A percentile compares a stretch with the other conserved stretches of the same genome.
Conservation (phyloP, 2,113 vertebrate species). For the Strix aluco region DNA sequence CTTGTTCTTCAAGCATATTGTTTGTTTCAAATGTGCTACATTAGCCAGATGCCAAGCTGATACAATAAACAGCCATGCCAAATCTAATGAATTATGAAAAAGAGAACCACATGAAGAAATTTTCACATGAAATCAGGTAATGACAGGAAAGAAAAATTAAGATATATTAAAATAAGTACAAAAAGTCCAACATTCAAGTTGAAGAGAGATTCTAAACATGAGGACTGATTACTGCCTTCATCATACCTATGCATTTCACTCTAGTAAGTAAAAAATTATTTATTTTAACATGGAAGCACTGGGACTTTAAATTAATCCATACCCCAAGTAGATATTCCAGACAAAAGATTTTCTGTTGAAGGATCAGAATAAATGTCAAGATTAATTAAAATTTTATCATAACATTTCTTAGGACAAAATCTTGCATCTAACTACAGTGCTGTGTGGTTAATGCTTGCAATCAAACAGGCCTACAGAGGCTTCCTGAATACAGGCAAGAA, state of each 20-base stretch:
- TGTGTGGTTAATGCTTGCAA: background rate
- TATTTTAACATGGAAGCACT: background rate
- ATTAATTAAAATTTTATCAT: background rate
- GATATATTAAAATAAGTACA: background rate
- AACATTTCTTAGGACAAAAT: background rate
- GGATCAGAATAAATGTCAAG: background rate
- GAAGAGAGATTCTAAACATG: conserved; percentile 9
- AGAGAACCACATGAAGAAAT: conserved; percentile 55
- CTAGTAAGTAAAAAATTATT: background rate
- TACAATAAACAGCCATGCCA: conserved; percentile 68
- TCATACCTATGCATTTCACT: background rate
- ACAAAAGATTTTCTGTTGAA: background rate
- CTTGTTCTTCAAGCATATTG: conserved; percentile 9
- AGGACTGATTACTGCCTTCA: background rate
- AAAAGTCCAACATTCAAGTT: conserved; percentile 7
- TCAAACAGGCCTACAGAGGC: background rate
- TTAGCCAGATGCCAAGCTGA: conserved; percentile 68
- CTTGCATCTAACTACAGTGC: background rate
- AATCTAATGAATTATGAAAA: conserved; percentile 70
- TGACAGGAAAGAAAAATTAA: conserved; percentile 68
- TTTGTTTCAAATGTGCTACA: conserved; percentile 57
- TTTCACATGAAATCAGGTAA: conserved; percentile 70
- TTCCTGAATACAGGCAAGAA: background rate
- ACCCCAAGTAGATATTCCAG: background rate
- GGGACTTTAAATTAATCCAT: background rate